Conservation (phyloP, 2,797 vertebrate species). For the Zalophus californianus region DNA sequence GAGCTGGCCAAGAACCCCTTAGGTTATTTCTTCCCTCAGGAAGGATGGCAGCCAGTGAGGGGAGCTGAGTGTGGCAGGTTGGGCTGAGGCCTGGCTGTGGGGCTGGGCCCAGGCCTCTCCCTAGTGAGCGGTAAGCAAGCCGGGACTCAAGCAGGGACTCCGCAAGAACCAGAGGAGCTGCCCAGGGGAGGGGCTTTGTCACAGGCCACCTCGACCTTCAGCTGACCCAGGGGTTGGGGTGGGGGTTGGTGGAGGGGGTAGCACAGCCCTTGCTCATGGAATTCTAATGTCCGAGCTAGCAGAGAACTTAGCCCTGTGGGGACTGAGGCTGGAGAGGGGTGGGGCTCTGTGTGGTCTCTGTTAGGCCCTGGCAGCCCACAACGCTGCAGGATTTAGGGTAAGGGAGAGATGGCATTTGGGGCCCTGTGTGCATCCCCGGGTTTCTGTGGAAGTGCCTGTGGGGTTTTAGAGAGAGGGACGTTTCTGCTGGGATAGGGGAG, state of each 20-base stretch:
- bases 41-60: neutral
- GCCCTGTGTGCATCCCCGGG: neutral
- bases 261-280: neutral
- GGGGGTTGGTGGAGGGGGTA: neutral
- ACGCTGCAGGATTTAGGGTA: neutral
- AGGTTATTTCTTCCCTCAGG: neutral
- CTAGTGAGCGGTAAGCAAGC: neutral
- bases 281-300: neutral
- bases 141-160: neutral
- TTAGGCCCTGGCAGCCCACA: neutral
- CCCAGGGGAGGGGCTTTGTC: neutral
- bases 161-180: neutral
- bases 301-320: neutral
- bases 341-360: neutral
- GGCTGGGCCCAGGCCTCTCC: neutral
- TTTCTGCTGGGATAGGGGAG: neutral
- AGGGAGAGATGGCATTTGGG: neutral
- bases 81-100: neutral
- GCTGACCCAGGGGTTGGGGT: neutral
- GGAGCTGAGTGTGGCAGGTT: neutral
- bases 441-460: constrained; percentile 10
- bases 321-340: neutral
- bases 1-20: neutral
- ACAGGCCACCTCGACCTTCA: neutral
- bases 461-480: neutral